Base-by-base conservation (phyloP, 2,888 invertebrate genomes). In the Parochlus steinenii region DNA sequence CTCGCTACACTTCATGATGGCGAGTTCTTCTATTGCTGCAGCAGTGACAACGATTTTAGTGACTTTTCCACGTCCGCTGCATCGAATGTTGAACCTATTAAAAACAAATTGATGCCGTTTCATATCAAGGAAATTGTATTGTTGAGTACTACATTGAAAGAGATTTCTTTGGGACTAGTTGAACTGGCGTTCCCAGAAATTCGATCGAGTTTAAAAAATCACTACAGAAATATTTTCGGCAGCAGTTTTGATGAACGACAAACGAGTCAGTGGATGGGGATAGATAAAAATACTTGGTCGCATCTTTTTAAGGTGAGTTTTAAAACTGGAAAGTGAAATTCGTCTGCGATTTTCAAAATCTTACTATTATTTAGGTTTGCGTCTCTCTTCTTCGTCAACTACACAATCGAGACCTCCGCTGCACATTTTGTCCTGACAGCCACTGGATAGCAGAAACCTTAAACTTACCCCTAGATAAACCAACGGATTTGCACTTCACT, bases 161-260 rank as follows among this genome's bases (percentile, higher is more conserved):
- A 83, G 41, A 74, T 83, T 5, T 82, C 83, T 46, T 61, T 89
- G 12, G 87, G 87, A 0, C 63, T 90, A 7, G 79, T 89, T 6
- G 83, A 87, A 50, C 61, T 89, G 31, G 86, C 86, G 0, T 85
- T 81, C 51, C 86, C 86, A 0, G 85, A 83, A 48, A 71, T 74
- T 0, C 62, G 77, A 42, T 72, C 71, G 0, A 63, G 64, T 5
- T 59, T 72, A 1, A 57, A 64, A 14, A 69, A 72, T n/a, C 72
- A 72, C 45, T 79, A 78, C 48, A 67, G 63, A 16, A 34, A 22
- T 14, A 34, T 34, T 11, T 14, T 34, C 6, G n/a, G 8, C n/a
- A 29, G 51, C 30, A 49, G 53, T n/a, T 54, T 55, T 26, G 52
- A 54, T 25, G 53, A 49, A 28, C 51, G 51, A 41, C 7, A 4